A percentile compares a stretch with the other conserved stretches of the same genome.
Conservation (phyloP, 2,888 invertebrate species). For the Marasmarcha lunaedactyla region DNA sequence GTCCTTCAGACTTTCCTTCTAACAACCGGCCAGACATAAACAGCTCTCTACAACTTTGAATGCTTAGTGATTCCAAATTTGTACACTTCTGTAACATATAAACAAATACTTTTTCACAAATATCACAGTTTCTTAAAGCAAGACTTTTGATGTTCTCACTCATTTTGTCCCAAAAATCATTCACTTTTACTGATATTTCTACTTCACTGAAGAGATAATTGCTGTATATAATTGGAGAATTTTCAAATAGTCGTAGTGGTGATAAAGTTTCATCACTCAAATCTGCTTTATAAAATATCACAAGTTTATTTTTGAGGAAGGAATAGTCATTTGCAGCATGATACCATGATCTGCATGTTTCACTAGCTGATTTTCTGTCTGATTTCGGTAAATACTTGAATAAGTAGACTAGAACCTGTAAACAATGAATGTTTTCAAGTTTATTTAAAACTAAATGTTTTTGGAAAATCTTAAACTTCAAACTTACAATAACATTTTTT, state of each 20-base stretch:
- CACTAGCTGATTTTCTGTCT: conserved; percentile 75
- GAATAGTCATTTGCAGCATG: conserved; percentile 74
- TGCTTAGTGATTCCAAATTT: conserved; percentile 68
- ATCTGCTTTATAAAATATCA: conserved; percentile 52
- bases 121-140: conserved; percentile 70
- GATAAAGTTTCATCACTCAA: conserved; percentile 46
- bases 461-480: too few species aligned
- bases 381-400: conserved; percentile 74
- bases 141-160: conserved; percentile 69
- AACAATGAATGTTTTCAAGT: conserved; percentile 12
- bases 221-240: conserved; percentile 47
- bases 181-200: conserved; percentile 59
- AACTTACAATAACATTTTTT: too few species aligned
- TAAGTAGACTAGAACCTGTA: conserved; percentile 74
- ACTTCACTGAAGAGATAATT: conserved; percentile 68
- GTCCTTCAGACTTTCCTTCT: conserved; percentile 69
- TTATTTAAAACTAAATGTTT: too few species aligned
- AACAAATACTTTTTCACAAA: conserved; percentile 74
- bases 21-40: conserved; percentile 80
- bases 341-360: conserved; percentile 76
- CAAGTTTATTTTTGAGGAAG: conserved; percentile 63
- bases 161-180: conserved; percentile 68
- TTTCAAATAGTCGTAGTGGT: conserved; percentile 45
- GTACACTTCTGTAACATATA: conserved; percentile 67
- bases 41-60: conserved; percentile 76